A percentile compares a stretch with the other conserved stretches of the same genome.
Evolutionary conservation across 2,113 vertebrate genomes (phyloP).

Genomic region (Alectura lathami): DNA sequence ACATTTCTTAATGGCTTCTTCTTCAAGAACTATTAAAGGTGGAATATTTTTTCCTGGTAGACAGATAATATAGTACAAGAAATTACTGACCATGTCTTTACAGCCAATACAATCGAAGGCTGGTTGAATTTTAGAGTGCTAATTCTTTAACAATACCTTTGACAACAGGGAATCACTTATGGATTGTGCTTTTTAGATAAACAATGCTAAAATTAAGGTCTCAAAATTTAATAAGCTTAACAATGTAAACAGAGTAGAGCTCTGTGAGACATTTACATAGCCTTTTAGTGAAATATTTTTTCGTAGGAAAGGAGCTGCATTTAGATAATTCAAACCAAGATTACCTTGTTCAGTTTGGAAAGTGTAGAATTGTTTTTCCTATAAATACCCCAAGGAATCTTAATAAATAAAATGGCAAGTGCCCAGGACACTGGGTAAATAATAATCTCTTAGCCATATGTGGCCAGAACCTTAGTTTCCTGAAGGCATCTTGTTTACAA

Average conservation of each 20-base stretch:
- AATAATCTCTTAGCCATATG: neutral
- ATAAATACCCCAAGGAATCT: neutral
- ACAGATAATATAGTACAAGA: neutral
- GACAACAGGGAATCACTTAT: neutral
- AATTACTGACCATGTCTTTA: neutral
- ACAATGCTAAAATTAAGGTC: neutral
- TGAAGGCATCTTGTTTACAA: neutral
- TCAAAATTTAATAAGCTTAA: neutral
- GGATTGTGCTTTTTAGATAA: neutral
- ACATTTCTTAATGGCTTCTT: neutral
- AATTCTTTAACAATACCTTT: neutral
- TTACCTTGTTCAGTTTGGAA: neutral
- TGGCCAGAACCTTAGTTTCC: neutral
- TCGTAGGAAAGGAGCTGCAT: neutral
- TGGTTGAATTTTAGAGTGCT: neutral
- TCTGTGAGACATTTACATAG: neutral
- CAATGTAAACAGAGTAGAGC: neutral
- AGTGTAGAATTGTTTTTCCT: neutral
- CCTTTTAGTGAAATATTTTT: neutral
- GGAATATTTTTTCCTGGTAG: neutral
- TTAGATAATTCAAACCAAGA: neutral
- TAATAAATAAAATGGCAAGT: neutral
- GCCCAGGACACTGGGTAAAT: neutral
- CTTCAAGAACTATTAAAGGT: neutral
- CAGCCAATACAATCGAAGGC: neutral